Conservation (phyloP, 2,888 invertebrate genomes). For the Heliconius cydno region DNA sequence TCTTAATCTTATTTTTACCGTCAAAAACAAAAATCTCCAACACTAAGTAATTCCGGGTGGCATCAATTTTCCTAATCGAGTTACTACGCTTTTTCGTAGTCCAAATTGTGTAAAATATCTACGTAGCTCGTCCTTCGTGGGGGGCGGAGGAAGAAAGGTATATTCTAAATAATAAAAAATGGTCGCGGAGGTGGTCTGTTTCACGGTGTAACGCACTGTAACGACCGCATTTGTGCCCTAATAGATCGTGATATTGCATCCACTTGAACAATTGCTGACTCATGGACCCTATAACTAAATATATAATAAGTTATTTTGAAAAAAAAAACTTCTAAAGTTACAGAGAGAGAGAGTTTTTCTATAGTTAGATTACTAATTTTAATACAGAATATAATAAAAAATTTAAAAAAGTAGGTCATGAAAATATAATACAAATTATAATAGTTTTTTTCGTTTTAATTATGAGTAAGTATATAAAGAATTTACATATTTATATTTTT, state of each 20-base stretch:
- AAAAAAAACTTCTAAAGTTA: background rate
- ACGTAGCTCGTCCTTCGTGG: conserved; percentile 62
- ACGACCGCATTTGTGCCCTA: conserved; percentile 72
- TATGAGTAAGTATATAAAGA: too few species aligned
- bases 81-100: conserved; percentile 47
- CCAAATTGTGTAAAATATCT: conserved; percentile 43
- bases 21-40: background rate
- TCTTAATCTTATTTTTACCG: background rate
- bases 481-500: too few species aligned
- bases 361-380: background rate
- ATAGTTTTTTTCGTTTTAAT: background rate
- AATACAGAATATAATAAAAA: background rate
- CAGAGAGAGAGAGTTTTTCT: too few species aligned
- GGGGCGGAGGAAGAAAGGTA: conserved; percentile 64
- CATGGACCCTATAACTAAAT: conserved; percentile 58
- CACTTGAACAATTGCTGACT: conserved; percentile 66
- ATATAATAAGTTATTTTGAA: conserved; percentile 5
- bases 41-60: conserved; percentile 44
- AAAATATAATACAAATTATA: background rate
- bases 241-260: conserved; percentile 77
- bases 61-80: conserved; percentile 46
- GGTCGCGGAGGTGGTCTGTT: conserved; percentile 73
- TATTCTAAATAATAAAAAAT: conserved; percentile 68
- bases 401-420: background rate
- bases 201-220: conserved; percentile 75